These are phyloP conservation scores for Oligia strigilis DNA, from an alignment of 2,888 invertebrate species.

Conservation along the genomic window DNA sequence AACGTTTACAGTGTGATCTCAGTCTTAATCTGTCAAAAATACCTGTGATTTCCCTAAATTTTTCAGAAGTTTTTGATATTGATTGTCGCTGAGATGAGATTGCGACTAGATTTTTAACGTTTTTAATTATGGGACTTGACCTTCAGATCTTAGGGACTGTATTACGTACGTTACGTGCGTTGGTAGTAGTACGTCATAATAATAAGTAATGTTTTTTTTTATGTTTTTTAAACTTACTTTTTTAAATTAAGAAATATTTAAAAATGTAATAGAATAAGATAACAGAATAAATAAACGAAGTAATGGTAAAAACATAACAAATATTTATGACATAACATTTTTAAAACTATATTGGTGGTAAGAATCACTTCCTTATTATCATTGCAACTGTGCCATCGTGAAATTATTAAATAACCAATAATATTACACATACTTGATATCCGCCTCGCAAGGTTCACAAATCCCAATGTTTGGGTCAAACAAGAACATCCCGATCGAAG, in stretches of 20 bases:
- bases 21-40: neutral
- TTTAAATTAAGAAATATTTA: too few species aligned
- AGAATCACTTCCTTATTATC: neutral
- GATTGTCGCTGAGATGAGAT: neutral
- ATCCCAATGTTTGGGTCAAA: constrained; percentile 33
- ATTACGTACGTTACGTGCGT: neutral
- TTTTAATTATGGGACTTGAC: neutral
- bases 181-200: neutral
- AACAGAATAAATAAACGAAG: too few species aligned
- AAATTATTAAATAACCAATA: neutral
- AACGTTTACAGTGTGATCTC: neutral
- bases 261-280: too few species aligned
- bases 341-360: neutral
- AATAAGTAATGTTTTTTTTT: too few species aligned
- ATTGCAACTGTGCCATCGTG: neutral
- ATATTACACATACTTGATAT: neutral
- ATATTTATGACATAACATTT: neutral
- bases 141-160: neutral
- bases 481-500: constrained; percentile 23
- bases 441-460: constrained; percentile 15
- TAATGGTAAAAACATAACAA: neutral
- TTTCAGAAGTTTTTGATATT: neutral
- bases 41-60: neutral
- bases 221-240: too few species aligned
- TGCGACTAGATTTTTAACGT: neutral